Base-by-base conservation (phyloP, 35 echinoderm and acorn worm genomes). In the Ophioderma brevispina region DNA sequence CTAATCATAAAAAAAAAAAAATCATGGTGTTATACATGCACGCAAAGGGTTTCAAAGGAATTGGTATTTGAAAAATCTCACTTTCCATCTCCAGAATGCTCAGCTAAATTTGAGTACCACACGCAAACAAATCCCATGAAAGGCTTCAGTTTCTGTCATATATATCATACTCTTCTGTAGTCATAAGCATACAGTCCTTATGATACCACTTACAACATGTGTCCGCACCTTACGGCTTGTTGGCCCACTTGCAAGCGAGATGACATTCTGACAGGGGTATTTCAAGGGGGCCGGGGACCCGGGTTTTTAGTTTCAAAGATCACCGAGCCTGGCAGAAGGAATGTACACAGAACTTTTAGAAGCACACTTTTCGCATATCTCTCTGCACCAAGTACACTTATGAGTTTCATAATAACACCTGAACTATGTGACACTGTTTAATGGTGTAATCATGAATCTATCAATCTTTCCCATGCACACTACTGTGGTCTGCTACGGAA, bases 201-300 rank as follows among this genome's bases (percentile, higher is more conserved):
- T 70, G 59, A 70, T 70, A 70, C 59, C 59, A 70, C 28, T 25
- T 25, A 70, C 59, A 70, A 70, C 59, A 70, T 70, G 59, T 70
- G 17, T 46, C n/a, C 41, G 41, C 41, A 30, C n/a, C 59, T 25
- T 2, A 70, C n/a, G 23, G 17, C 59, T 25, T 18, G 17, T 13
- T 18, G 15, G 1, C 59, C 59, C 59, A 70, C 59, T 70, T 70
- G 59, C 59, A 70, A 15, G 59, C 59, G n/a, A 70, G 59, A 2
- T 70, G 5, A 25, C 59, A 70, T 70, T 15, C 28, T 70, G 59
- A 25, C 59, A 70, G 1, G 59, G 59, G n/a, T 70, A 70, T 25
- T 70, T 70, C 28, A 30, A 30, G 4, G 59, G 59, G 59, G n/a
- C n/a, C 59, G 59, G 10, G 59, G 59, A 8, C 59, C 59, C 2